phyloP scores from a whole-genome alignment of 1,140 invertebrate genomes.

The Drosophila nebulosa region DNA sequence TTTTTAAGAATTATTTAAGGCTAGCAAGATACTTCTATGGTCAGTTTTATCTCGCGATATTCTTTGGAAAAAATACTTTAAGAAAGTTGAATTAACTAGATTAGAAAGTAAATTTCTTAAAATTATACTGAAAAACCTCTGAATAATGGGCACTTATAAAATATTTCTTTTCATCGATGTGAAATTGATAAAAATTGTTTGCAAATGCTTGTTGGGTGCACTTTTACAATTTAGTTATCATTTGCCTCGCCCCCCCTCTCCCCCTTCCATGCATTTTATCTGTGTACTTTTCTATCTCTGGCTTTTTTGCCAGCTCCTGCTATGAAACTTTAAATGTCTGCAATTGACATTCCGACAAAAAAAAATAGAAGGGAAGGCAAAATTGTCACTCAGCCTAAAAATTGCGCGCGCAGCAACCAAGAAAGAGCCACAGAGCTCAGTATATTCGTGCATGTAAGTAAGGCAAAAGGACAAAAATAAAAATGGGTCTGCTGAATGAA shows the following conservation, averaged over 20 bases:
- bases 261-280: not conserved
- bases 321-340: constrained; percentile 73
- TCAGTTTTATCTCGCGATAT: too few species aligned
- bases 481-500: not conserved
- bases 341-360: constrained; percentile 68
- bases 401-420: constrained; percentile 71
- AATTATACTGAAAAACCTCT: too few species aligned
- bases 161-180: too few species aligned
- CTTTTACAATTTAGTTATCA: constrained; percentile 60
- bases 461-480: constrained; percentile 44
- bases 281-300: not conserved
- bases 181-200: not conserved
- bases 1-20: too few species aligned
- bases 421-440: constrained; percentile 41
- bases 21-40: too few species aligned
- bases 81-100: too few species aligned
- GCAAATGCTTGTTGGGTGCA: not conserved
- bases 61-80: too few species aligned
- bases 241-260: constrained; percentile 37
- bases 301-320: constrained; percentile 17
- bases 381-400: constrained; percentile 72
- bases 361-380: constrained; percentile 14
- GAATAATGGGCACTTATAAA: too few species aligned
- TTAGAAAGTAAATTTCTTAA: too few species aligned
- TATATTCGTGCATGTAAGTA: constrained; percentile 53